These are phyloP conservation scores for Metacarcinus magister DNA, from an alignment of 2,888 invertebrate species.

Conservation along the genomic window DNA sequence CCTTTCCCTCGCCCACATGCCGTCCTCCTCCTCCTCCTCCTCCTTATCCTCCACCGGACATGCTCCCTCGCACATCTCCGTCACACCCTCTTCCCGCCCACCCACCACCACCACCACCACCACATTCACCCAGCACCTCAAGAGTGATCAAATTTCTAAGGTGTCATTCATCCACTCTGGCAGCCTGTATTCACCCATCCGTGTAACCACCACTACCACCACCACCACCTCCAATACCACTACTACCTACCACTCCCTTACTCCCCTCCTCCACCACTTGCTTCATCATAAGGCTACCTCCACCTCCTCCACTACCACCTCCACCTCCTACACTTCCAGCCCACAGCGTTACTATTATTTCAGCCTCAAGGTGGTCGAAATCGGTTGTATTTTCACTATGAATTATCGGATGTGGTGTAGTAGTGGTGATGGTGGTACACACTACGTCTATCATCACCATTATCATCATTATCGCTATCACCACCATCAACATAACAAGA, in stretches of 20 bases:
- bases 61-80: conserved; percentile 51
- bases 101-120: conserved; percentile 16
- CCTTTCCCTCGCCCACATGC: neutral
- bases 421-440: neutral
- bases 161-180: conserved; percentile 14
- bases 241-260: neutral
- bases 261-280: neutral
- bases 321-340: neutral
- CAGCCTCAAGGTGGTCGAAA: neutral
- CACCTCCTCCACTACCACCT: neutral
- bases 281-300: neutral
- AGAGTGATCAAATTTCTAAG: conserved; percentile 1
- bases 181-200: conserved; percentile 6
- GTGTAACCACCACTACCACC: neutral
- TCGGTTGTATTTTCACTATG: neutral
- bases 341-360: neutral
- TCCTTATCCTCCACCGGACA: conserved; percentile 38
- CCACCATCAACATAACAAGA: neutral
- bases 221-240: neutral
- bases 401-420: neutral
- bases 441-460: neutral
- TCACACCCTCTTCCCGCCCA: conserved; percentile 44
- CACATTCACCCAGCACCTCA: neutral
- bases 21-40: neutral
- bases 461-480: neutral